Base-by-base conservation (phyloP, 2,113 vertebrate species). In the Eurypyga helias region DNA sequence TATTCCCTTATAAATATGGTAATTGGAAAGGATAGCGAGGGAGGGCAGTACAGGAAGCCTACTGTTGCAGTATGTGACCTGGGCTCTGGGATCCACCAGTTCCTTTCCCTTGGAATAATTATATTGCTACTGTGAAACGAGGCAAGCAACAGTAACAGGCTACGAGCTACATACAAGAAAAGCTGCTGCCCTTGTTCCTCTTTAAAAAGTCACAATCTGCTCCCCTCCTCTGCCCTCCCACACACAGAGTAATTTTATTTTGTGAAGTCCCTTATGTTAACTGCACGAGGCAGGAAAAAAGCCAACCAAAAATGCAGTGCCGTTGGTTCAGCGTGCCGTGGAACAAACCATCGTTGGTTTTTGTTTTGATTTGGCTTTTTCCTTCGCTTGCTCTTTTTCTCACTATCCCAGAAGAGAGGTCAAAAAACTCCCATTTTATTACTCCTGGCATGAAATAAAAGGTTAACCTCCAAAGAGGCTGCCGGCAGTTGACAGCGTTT, bases 201-300 rank as follows among this genome's bases (percentile, higher is more conserved):
- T 82, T 82, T 79, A 85, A 95, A 97, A 96, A 96, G 89, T 93
- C 91, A 87, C 96, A 96, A 76, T 96, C 96, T 97, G 93, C 81
- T 95, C n/a, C 60, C 33, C 52, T 96, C 87, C 89, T 96, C 89
- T 96, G 70, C 87, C 83, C 57, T 96, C 96, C 96, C 73, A 97
- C 96, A 52, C 19, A 7, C 15, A 0, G 0, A 75, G 57, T 61
- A 87, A 92, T 89, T 95, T 93, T 93, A 85, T 94, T 95, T 97
- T 66, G 60, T 91, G 86, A 66, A 75, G 65, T 77, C 92, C 84
- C 78, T 60, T 92, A 71, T 87, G 61, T 92, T 93, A 51, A 51
- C 88, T 94, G 84, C 71, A 71, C 0, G 2, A 89, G 65, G 75
- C 54, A 83, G 45, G 48, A 19, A 49, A 64, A 87, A 88, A 78